phyloP scores from a whole-genome alignment of 2,888 invertebrate genomes.

The Drosophila eohydei region DNA sequence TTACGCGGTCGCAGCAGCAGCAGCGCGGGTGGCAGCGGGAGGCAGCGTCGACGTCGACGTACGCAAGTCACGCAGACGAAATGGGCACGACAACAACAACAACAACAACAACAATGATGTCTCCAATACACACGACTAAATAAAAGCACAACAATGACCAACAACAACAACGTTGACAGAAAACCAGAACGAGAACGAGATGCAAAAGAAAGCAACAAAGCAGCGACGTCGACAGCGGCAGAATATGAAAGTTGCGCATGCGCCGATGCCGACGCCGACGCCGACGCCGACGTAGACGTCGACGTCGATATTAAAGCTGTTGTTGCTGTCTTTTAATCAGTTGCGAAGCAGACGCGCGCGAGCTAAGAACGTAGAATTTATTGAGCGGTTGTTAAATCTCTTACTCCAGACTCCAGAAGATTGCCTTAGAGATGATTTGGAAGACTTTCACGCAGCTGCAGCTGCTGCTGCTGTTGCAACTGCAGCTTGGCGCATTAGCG shows the following conservation, averaged over 20 bases:
- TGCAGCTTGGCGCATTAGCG: conserved; percentile 30
- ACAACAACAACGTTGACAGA: conserved; percentile 19
- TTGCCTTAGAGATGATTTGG: conserved; percentile 43
- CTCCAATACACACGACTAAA: conserved; percentile 53
- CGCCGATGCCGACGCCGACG: conserved; percentile 35
- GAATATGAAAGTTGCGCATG: conserved; percentile 79
- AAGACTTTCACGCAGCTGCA: conserved; percentile 53
- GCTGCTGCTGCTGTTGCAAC: conserved; percentile 31
- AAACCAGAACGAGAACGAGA: conserved; percentile 73
- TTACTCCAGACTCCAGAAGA: not conserved
- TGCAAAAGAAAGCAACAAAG: conserved; percentile 67
- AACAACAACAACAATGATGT: conserved; percentile 40
- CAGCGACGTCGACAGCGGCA: conserved; percentile 26
- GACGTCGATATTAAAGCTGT: conserved; percentile 49
- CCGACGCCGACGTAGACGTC: conserved; percentile 7
- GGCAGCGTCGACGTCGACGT: conserved; percentile 31
- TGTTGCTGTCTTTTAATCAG: conserved; percentile 57
- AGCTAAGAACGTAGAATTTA: conserved; percentile 69
- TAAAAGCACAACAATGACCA: conserved; percentile 42
- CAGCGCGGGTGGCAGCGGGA: conserved; percentile 23
- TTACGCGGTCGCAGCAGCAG: conserved; percentile 15
- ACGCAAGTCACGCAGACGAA: conserved; percentile 77
- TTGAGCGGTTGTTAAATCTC: conserved; percentile 19
- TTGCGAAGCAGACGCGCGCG: conserved; percentile 72
- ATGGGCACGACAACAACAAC: conserved; percentile 72